phyloP scores from a whole-genome alignment of 2,797 vertebrate genomes.

The Urosaurus nigricauda region DNA sequence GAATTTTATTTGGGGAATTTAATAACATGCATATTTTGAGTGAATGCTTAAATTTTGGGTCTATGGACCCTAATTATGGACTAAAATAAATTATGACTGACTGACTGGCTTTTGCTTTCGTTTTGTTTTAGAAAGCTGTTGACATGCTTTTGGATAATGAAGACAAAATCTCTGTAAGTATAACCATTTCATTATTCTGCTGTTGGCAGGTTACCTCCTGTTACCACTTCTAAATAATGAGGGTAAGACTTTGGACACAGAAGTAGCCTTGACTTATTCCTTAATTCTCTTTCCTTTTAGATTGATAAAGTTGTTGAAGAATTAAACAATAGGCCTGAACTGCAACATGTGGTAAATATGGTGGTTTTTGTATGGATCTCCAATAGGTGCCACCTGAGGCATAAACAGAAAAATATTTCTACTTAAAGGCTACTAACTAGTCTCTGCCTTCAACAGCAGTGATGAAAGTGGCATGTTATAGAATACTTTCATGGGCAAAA shows the following conservation, averaged over 20 bases:
- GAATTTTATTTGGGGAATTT: too few species aligned
- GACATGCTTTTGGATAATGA: conserved; percentile 99
- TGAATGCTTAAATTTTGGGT: too few species aligned
- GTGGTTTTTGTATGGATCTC: not conserved
- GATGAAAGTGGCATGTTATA: not conserved
- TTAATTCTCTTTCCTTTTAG: conserved; percentile 75
- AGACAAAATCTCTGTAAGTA: conserved; percentile 97
- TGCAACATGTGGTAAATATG: conserved; percentile 91
- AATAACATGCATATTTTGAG: too few species aligned
- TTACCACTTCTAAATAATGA: conserved; percentile 1
- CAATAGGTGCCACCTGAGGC: not conserved
- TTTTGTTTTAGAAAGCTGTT: conserved; percentile 91
- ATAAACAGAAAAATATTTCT: not conserved
- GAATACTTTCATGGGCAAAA: not conserved
- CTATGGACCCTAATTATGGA: too few species aligned
- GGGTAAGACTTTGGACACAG: not conserved
- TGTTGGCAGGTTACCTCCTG: not conserved
- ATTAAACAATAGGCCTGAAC: conserved; percentile 89
- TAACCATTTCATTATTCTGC: conserved; percentile 1
- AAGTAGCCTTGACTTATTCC: conserved; percentile 19
- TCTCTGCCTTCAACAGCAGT: not conserved
- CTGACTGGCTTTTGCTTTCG: too few species aligned
- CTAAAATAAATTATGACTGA: too few species aligned
- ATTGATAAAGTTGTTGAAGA: conserved; percentile 95
- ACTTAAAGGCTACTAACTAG: not conserved